Conservation (phyloP, 1,140 invertebrate species). For the Heliconius melpomene region DNA sequence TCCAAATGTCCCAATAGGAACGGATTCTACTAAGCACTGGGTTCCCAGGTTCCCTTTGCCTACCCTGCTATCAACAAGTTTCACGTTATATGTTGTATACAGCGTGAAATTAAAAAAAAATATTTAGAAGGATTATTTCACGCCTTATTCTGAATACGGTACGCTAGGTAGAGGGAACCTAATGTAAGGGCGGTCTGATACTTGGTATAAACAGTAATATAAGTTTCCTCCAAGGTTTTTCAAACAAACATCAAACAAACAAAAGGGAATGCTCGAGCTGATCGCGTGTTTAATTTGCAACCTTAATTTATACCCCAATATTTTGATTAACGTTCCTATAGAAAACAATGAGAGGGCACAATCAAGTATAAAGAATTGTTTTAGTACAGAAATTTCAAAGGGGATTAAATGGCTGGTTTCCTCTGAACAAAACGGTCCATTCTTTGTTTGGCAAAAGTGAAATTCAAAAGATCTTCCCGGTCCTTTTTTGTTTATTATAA, state of each 20-base stretch:
- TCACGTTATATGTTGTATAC: no score
- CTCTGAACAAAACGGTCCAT: constrained; percentile 44
- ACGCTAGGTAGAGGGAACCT: no score
- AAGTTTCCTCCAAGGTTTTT: background rate
- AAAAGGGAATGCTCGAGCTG: constrained; percentile 1
- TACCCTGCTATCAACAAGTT: no score
- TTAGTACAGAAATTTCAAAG: constrained; percentile 41
- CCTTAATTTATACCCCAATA: constrained; percentile 40
- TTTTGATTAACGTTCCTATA: constrained; percentile 45
- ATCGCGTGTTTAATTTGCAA: constrained; percentile 33
- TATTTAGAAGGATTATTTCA: no score
- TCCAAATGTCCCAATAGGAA: no score
- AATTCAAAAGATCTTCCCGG: constrained; percentile 43
- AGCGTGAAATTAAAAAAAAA: no score
- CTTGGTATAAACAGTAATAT: no score
- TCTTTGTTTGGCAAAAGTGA: constrained; percentile 41
- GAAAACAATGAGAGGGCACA: constrained; percentile 40
- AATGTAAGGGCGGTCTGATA: no score
- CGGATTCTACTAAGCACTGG: no score
- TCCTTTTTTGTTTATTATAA: constrained; percentile 47
- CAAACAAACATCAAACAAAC: constrained; percentile 8
- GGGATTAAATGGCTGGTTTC: constrained; percentile 46
- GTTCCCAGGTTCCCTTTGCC: no score
- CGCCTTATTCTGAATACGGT: no score
- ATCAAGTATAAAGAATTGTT: constrained; percentile 51